Percentiles rank a stretch among this genome's conserved stretches.
Conservation (phyloP, 1,140 invertebrate genomes). For the Trypoxylus dichotomus region DNA sequence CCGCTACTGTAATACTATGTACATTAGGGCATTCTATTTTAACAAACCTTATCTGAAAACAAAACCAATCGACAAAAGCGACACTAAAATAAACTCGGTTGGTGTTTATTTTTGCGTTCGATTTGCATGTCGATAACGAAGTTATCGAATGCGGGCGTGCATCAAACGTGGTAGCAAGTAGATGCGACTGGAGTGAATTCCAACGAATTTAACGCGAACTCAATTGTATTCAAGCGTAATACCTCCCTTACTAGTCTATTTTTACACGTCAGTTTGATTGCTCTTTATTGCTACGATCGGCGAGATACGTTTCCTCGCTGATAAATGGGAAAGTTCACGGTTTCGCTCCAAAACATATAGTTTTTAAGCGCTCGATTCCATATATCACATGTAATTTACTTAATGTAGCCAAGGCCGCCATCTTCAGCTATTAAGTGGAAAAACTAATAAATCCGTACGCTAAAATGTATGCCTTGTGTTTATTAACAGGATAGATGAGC, state of each 20-base stretch:
- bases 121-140: neutral
- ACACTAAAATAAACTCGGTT: neutral
- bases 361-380: too few relatives aligned
- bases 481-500: too few relatives aligned
- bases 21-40: too few relatives aligned
- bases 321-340: too few relatives aligned
- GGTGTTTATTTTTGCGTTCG: neutral
- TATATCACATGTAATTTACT: too few relatives aligned
- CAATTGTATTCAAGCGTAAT: neutral
- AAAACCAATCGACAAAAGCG: neutral
- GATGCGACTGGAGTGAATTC: neutral
- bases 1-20: too few relatives aligned
- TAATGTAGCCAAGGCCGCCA: too few relatives aligned
- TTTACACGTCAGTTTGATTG: neutral
- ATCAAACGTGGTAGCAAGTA: neutral
- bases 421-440: too few relatives aligned
- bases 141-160: neutral
- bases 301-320: too few relatives aligned
- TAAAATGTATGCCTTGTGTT: too few relatives aligned
- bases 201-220: neutral
- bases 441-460: too few relatives aligned
- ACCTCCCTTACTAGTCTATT: neutral
- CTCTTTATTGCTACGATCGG: neutral
- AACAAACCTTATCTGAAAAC: neutral
- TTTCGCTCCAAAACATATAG: neutral